These are phyloP conservation scores for Calcarius lapponicus DNA, from an alignment of 2,797 vertebrate species.

Conservation along the genomic window DNA sequence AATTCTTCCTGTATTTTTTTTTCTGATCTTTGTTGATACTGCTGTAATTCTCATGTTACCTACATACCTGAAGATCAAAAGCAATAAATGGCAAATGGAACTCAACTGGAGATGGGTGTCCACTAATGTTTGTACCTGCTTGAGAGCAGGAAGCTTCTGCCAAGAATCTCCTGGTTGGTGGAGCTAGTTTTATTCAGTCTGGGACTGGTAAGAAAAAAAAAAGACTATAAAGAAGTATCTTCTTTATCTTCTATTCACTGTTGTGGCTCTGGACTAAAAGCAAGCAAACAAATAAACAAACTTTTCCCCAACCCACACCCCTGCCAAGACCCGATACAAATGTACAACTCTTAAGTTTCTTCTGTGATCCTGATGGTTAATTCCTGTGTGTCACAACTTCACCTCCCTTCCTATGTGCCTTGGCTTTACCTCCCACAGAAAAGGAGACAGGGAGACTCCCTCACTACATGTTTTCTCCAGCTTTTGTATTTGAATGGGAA, in stretches of 20 bases:
- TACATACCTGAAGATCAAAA: not conserved
- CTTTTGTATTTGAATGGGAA: not conserved
- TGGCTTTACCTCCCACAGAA: not conserved
- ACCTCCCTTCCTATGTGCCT: not conserved
- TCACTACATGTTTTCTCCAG: not conserved
- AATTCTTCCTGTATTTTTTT: not conserved
- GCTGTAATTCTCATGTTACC: not conserved
- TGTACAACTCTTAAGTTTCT: not conserved
- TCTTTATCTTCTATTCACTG: not conserved
- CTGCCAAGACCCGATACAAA: not conserved
- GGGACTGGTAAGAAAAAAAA: not conserved
- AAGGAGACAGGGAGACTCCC: not conserved
- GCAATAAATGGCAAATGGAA: not conserved
- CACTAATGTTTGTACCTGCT: not conserved
- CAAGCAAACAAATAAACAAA: not conserved
- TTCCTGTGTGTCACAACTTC: not conserved
- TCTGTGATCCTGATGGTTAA: not conserved
- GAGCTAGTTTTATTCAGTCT: not conserved
- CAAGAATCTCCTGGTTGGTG: not conserved
- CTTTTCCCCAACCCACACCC: not conserved
- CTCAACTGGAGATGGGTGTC: not conserved
- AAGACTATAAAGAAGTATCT: not conserved
- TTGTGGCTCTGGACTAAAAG: not conserved
- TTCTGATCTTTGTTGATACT: not conserved
- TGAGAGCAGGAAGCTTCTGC: not conserved